Evolutionary conservation across 1,140 invertebrate species (phyloP).

Genomic region (Drosophila miranda): DNA sequence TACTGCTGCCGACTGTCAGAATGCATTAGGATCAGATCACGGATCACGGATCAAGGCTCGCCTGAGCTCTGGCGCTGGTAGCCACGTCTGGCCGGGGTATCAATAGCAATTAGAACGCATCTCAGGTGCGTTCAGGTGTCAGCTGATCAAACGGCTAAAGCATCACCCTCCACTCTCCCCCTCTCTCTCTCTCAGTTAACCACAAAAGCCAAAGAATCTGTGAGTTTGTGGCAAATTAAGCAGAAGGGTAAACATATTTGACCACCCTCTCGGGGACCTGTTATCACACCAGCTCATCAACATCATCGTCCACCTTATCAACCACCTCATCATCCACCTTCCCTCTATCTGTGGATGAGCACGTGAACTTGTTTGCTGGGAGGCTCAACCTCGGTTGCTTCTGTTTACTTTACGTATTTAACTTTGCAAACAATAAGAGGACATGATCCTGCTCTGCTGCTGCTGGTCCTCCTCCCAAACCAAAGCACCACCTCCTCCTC

Average conservation of each 20-base stretch:
- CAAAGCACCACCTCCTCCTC: background rate
- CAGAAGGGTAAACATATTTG: constrained; percentile 36
- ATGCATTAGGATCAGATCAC: constrained; percentile 53
- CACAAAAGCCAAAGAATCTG: constrained; percentile 36
- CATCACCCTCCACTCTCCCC: background rate
- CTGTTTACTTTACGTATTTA: constrained; percentile 68
- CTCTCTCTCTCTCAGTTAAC: constrained; percentile 28
- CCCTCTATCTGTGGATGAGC: constrained; percentile 11
- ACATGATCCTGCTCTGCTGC: constrained; percentile 10
- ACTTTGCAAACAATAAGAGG: constrained; percentile 33
- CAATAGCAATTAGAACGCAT: constrained; percentile 38
- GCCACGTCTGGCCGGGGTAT: constrained; percentile 28
- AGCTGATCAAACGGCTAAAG: constrained; percentile 57
- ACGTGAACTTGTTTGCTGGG: constrained; percentile 61
- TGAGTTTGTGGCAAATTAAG: constrained; percentile 53
- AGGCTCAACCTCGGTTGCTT: constrained; percentile 36
- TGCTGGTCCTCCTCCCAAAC: constrained; percentile 3
- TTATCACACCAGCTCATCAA: constrained; percentile 59
- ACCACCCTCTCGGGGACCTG: constrained; percentile 37
- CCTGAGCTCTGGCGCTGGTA: constrained; percentile 24
- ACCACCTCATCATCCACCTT: constrained; percentile 1
- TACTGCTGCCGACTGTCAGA: constrained; percentile 71
- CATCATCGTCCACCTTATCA: constrained; percentile 28
- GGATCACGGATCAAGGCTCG: too few relatives aligned
- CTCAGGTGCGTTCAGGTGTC: constrained; percentile 70